Evolutionary conservation across 35 echinoderm and acorn worm species (phyloP).

Genomic region (Heliocidaris erythrogramma): DNA sequence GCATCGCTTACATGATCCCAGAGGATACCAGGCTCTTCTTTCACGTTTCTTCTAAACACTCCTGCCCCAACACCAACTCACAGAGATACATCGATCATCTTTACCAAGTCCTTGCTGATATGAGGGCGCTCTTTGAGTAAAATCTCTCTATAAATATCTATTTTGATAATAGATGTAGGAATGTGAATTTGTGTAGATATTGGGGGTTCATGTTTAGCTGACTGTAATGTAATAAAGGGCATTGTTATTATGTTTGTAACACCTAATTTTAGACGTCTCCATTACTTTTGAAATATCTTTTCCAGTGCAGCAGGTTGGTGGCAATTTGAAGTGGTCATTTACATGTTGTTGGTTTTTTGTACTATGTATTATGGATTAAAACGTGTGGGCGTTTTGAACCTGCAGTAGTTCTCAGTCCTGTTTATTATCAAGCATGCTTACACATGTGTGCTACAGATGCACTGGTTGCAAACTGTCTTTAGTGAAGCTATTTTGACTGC

Average conservation of each 20-base stretch:
- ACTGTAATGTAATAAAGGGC: neutral
- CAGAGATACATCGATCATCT: constrained; percentile 59
- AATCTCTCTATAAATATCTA: neutral
- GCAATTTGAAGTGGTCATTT: too few relatives aligned
- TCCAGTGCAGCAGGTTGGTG: neutral
- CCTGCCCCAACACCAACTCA: constrained; percentile 61
- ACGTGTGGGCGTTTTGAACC: too few relatives aligned
- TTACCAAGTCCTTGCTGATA: constrained; percentile 64
- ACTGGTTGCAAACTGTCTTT: too few relatives aligned
- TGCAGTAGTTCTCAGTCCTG: too few relatives aligned
- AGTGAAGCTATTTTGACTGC: too few relatives aligned
- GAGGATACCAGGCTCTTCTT: constrained; percentile 76
- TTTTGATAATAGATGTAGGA: too few relatives aligned
- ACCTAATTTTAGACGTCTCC: neutral
- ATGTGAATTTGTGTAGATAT: neutral
- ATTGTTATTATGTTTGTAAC: neutral
- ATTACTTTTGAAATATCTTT: neutral
- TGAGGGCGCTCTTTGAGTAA: constrained; percentile 62
- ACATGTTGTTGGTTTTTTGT: too few relatives aligned
- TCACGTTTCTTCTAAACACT: constrained; percentile 80
- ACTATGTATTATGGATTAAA: too few relatives aligned
- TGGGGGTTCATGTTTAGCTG: neutral
- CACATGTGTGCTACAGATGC: too few relatives aligned
- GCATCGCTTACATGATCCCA: constrained; percentile 78
- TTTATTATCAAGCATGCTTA: too few relatives aligned